These are phyloP conservation scores for Mastacembelus armatus DNA, from an alignment of 2,797 vertebrate species.

Conservation along the genomic window DNA sequence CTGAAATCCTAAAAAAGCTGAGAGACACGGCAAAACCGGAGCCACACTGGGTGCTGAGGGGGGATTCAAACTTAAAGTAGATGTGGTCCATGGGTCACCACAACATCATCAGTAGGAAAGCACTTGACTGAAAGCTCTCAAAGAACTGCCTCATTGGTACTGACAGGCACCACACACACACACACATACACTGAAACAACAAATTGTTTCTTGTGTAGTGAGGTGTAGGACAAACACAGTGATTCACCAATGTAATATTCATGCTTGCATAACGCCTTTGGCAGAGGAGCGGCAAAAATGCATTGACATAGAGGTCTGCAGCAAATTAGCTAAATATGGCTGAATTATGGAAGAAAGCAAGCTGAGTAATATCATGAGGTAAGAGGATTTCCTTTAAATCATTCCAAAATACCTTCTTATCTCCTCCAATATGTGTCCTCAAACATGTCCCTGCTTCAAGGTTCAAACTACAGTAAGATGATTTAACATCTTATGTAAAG, in stretches of 20 bases:
- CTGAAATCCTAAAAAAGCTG: not conserved
- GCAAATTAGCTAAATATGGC: slow-evolving; percentile 26
- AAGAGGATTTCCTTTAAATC: slow-evolving; percentile 51
- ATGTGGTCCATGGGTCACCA: not conserved
- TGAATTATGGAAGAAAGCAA: slow-evolving; percentile 32
- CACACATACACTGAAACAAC: slow-evolving; percentile 27
- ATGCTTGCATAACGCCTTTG: slow-evolving; percentile 7
- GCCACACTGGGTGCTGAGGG: not conserved
- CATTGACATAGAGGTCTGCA: slow-evolving; percentile 11
- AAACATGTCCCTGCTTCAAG: slow-evolving; percentile 19
- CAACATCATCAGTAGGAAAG: not conserved
- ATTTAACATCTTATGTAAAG: slow-evolving; percentile 31
- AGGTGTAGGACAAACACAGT: slow-evolving; percentile 47
- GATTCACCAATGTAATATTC: slow-evolving; percentile 41
- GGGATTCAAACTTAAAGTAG: not conserved
- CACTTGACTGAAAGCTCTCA: slow-evolving; percentile 25
- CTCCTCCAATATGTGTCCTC: slow-evolving; percentile 28
- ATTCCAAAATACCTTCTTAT: slow-evolving; percentile 45
- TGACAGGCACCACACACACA: slow-evolving; percentile 7
- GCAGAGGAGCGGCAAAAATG: not conserved
- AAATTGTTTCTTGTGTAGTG: slow-evolving; percentile 33
- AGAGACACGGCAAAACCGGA: not conserved
- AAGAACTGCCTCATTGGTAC: slow-evolving; percentile 15
- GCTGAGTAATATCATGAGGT: slow-evolving; percentile 43
- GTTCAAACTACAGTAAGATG: slow-evolving; percentile 38